Evolutionary conservation across 2,113 vertebrate genomes (phyloP).

Genomic region (Brachionichthys hirsutus): DNA sequence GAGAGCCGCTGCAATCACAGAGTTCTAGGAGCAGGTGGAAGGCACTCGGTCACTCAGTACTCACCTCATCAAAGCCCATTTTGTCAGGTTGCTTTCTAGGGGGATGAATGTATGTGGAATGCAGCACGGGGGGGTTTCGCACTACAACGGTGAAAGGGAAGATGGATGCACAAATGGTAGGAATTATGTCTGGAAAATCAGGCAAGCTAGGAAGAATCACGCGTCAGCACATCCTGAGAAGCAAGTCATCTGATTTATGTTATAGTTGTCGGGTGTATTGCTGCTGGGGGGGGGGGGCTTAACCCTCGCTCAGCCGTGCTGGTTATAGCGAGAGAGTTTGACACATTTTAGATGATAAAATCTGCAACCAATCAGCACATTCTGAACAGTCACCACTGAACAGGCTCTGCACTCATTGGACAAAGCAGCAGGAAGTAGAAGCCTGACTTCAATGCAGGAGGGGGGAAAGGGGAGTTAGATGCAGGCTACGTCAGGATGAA

Average conservation of each 20-base stretch:
- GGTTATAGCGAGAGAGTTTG: too few species aligned
- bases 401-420: neutral
- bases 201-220: constrained; percentile 14
- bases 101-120: constrained; percentile 76
- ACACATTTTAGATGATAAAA: too few species aligned
- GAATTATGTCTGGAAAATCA: constrained; percentile 26
- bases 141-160: constrained; percentile 71
- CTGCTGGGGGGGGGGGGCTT: too few species aligned
- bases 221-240: too few species aligned
- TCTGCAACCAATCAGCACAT: too few species aligned
- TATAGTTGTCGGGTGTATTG: too few species aligned
- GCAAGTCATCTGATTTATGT: too few species aligned
- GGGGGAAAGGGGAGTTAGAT: constrained; percentile 6
- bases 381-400: too few species aligned
- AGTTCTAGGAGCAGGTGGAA: constrained; percentile 26
- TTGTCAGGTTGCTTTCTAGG: constrained; percentile 80
- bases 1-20: constrained; percentile 1
- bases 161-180: constrained; percentile 59
- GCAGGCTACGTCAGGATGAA: constrained; percentile 4
- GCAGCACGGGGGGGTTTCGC: constrained; percentile 78
- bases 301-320: too few species aligned
- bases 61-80: constrained; percentile 90
- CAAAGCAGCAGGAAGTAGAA: constrained; percentile 16
- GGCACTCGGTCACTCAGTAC: constrained; percentile 38
- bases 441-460: constrained; percentile 4